Base-by-base conservation (phyloP, 2,113 vertebrate species). In the Prunella fulvescens region DNA sequence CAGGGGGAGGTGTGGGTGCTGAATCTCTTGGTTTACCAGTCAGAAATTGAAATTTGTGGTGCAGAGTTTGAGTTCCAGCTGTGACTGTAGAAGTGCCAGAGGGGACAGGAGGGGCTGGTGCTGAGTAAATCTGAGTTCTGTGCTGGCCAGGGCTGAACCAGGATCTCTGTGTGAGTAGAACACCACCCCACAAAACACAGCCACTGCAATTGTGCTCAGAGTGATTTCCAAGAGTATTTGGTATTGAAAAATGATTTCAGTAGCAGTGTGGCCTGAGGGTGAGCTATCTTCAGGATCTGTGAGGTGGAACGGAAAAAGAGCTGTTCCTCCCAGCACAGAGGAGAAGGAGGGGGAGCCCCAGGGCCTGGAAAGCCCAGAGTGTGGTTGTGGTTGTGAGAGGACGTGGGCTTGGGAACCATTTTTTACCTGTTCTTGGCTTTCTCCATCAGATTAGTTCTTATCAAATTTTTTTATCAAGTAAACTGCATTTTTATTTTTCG, bases 391-490 rank as follows among this genome's bases (percentile, higher is more conserved):
- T 8, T 67, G 45, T 29, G 26, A 84, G 31, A 81, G 60, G 53
- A n/a, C 0, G 10, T 8, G 35, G 33, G 23, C 69, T n/a, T 53
- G 72, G 53, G 51, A 85, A 33, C 25, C 33, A 7, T 39, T 53
- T 53, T 64, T 62, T 39, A 51, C 28, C 50, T 80, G 19, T 35
- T 17, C 23, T 48, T 71, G 2, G 16, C 2, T 71, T 90, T 80
- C 61, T 82, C 33, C 33, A 4, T 48, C 29, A 40, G 48, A 7
- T 56, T 3, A 37, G 13, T 54, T 62, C 25, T 56, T 45, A 25
- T 4, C 29, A 0, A 4, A 6, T 14, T 24, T 29, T 29, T 47
- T 40, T n/a, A 18, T 19, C 3, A 0, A 3, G 3, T 35, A 26
- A 82, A 58, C 7, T 0, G 7, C 29, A 0, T 16, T 71, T 90